Evolutionary conservation across 2,888 invertebrate genomes (phyloP).

Genomic region (Limulus polyphemus): DNA sequence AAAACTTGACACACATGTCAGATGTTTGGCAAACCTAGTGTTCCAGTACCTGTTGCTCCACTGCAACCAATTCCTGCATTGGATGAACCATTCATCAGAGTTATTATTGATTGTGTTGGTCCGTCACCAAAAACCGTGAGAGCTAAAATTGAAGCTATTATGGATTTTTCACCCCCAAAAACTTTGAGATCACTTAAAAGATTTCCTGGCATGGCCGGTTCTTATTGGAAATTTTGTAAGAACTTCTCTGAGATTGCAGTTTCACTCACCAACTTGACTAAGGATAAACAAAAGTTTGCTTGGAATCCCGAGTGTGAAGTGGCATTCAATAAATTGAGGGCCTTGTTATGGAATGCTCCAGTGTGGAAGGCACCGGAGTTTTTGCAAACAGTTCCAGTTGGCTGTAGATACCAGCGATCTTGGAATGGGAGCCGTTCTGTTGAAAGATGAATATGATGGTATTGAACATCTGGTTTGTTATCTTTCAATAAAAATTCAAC

Average conservation of each 20-base stretch:
- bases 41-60: no score
- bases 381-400: slow-evolving; percentile 6
- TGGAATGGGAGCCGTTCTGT: slow-evolving; percentile 29
- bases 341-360: background rate
- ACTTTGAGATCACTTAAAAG: background rate
- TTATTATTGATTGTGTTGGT: no score
- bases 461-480: slow-evolving; percentile 14
- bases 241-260: background rate
- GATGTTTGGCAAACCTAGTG: no score
- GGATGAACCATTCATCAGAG: no score
- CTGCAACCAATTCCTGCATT: no score
- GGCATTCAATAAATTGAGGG: background rate
- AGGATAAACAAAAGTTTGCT: background rate
- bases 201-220: background rate
- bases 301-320: background rate
- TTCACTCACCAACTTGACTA: background rate
- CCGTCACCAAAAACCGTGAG: no score
- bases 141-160: background rate
- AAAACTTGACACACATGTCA: no score
- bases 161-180: background rate
- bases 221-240: background rate
- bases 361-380: background rate
- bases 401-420: slow-evolving; percentile 26
- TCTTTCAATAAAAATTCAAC: no score
- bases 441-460: slow-evolving; percentile 21